phyloP scores from a whole-genome alignment of 1,140 invertebrate species.

The Drosophila nikananu region DNA sequence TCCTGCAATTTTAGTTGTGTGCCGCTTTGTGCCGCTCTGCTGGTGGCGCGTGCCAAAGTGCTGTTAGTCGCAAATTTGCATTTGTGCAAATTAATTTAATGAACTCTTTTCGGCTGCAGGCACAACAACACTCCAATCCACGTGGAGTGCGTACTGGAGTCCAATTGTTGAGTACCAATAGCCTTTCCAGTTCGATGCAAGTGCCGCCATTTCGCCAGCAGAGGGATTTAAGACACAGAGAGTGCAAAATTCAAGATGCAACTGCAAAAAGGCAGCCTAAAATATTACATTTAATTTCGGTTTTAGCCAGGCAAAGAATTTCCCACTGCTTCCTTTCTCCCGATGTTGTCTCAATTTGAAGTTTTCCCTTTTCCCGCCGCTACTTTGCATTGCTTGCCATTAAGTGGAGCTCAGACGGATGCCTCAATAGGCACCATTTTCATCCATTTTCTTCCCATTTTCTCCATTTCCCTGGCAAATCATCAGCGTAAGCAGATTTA shows the following conservation, averaged over 20 bases:
- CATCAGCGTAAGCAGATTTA: slow-evolving; percentile 69
- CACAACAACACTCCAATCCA: slow-evolving; percentile 37
- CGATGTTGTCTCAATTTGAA: slow-evolving; percentile 29
- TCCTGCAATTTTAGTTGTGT: slow-evolving; percentile 22
- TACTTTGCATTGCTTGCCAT: slow-evolving; percentile 37
- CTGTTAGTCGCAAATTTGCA: slow-evolving; percentile 76
- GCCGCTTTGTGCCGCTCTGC: slow-evolving; percentile 38
- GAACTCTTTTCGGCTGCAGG: slow-evolving; percentile 69
- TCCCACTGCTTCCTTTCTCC: background rate
- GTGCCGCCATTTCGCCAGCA: slow-evolving; percentile 17
- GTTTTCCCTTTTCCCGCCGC: slow-evolving; percentile 15
- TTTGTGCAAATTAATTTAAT: slow-evolving; percentile 84
- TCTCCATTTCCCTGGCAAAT: slow-evolving; percentile 21
- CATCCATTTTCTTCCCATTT: slow-evolving; percentile 4
- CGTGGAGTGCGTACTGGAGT: slow-evolving; percentile 13
- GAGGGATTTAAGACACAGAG: slow-evolving; percentile 8
- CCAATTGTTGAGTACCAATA: slow-evolving; percentile 39
- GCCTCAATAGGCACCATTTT: slow-evolving; percentile 27
- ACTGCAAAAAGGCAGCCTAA: background rate
- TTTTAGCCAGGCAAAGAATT: slow-evolving; percentile 12
- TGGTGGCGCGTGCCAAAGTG: slow-evolving; percentile 77
- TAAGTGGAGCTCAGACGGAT: slow-evolving; percentile 21
- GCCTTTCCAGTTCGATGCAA: slow-evolving; percentile 44
- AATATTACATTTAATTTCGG: slow-evolving; percentile 5
- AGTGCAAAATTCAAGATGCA: background rate